Conservation (phyloP, 2,113 vertebrate species). For the Desmodus rotundus region DNA sequence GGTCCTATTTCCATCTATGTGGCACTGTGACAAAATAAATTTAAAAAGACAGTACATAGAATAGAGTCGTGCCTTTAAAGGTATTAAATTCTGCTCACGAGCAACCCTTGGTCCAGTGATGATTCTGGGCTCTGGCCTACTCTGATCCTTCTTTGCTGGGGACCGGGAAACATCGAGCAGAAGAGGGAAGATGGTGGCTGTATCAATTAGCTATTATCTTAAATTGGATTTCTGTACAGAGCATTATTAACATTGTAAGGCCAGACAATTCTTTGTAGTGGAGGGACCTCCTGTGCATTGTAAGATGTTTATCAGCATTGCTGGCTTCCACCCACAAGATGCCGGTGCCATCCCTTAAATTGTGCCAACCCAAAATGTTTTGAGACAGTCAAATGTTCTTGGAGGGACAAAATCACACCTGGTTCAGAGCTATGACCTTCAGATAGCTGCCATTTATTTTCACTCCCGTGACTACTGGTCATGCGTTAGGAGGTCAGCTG, state of each 20-base stretch:
- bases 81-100: not conserved
- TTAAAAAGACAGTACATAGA: not conserved
- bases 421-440: not conserved
- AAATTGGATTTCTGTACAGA: not conserved
- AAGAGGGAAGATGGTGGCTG: not conserved
- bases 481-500: not conserved
- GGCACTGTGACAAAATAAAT: not conserved
- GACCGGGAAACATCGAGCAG: not conserved
- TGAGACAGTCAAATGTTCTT: not conserved
- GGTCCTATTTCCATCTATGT: not conserved
- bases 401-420: not conserved
- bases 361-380: not conserved
- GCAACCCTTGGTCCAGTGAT: not conserved
- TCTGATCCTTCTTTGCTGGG: not conserved
- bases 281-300: not conserved
- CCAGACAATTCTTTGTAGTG: not conserved
- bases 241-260: not conserved
- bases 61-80: not conserved
- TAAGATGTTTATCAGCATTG: not conserved
- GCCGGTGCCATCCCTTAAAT: not conserved
- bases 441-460: not conserved
- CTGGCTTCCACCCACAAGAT: not conserved
- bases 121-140: not conserved
- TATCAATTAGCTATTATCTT: not conserved
- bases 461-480: not conserved